These are phyloP conservation scores for Xiphias gladius DNA, from an alignment of 2,113 vertebrate species.

Conservation along the genomic window DNA sequence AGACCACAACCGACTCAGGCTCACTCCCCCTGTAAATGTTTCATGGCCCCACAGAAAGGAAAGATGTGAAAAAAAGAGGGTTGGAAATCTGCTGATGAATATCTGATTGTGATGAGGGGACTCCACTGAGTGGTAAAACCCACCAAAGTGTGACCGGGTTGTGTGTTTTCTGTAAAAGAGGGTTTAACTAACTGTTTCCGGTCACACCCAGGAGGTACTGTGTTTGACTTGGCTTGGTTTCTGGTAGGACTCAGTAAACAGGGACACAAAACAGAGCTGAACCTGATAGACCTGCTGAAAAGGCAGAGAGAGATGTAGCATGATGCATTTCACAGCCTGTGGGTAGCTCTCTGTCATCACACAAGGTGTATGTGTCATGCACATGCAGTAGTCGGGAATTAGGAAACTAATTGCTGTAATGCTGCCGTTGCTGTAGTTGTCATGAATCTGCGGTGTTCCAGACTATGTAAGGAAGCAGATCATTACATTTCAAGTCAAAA, in stretches of 20 bases:
- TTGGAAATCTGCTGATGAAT: slow-evolving; percentile 25
- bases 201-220: slow-evolving; percentile 37
- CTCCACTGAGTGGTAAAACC: slow-evolving; percentile 30
- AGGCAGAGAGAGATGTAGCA: slow-evolving; percentile 35
- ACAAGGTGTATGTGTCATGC: slow-evolving; percentile 14
- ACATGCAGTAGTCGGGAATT: background rate
- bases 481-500: slow-evolving; percentile 30
- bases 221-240: slow-evolving; percentile 62
- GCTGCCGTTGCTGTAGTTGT: background rate
- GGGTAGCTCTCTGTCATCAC: slow-evolving; percentile 28
- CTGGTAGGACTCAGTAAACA: background rate
- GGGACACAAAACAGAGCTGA: slow-evolving; percentile 20
- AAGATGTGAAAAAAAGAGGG: slow-evolving; percentile 4
- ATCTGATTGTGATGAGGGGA: slow-evolving; percentile 30
- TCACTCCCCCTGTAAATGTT: slow-evolving; percentile 46
- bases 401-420: background rate
- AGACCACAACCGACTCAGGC: slow-evolving; percentile 18
- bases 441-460: background rate
- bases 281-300: slow-evolving; percentile 19
- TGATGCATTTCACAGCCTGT: slow-evolving; percentile 36
- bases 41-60: slow-evolving; percentile 34
- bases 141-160: slow-evolving; percentile 16
- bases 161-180: slow-evolving; percentile 53
- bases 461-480: slow-evolving; percentile 14
- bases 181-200: slow-evolving; percentile 50